Evolutionary conservation across 2,888 invertebrate species (phyloP).

Genomic region (Drosophila longiperda): DNA sequence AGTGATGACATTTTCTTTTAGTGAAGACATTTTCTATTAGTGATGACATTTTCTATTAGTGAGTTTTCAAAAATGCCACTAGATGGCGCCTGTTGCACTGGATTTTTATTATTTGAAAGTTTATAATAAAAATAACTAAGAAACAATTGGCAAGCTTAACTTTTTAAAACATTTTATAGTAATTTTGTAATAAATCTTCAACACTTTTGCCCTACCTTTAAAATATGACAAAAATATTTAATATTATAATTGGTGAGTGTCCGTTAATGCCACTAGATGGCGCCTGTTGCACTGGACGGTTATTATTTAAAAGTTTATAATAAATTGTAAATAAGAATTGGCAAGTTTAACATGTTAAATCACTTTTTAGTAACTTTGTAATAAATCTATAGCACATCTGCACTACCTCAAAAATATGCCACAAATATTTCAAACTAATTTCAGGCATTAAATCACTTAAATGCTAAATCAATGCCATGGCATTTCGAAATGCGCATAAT

Average conservation of each 20-base stretch:
- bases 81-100: constrained; percentile 1
- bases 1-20: not conserved
- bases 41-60: not conserved
- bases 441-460: constrained; percentile 19
- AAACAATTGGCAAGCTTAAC: not conserved
- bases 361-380: not conserved
- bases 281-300: not conserved
- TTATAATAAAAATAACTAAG: not conserved
- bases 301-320: constrained; percentile 10
- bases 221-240: not conserved
- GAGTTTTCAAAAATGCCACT: not conserved
- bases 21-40: no score
- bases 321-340: not conserved
- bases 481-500: constrained; percentile 62
- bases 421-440: constrained; percentile 1
- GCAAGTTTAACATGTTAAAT: not conserved
- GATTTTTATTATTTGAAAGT: constrained; percentile 8
- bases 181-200: not conserved
- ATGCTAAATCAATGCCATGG: constrained; percentile 55
- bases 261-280: constrained; percentile 7
- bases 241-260: no score
- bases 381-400: not conserved
- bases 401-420: no score
- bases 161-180: not conserved
- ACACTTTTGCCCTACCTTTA: not conserved